Evolutionary conservation across 2,888 invertebrate species (phyloP).

Genomic region (Leuctra nigra): DNA sequence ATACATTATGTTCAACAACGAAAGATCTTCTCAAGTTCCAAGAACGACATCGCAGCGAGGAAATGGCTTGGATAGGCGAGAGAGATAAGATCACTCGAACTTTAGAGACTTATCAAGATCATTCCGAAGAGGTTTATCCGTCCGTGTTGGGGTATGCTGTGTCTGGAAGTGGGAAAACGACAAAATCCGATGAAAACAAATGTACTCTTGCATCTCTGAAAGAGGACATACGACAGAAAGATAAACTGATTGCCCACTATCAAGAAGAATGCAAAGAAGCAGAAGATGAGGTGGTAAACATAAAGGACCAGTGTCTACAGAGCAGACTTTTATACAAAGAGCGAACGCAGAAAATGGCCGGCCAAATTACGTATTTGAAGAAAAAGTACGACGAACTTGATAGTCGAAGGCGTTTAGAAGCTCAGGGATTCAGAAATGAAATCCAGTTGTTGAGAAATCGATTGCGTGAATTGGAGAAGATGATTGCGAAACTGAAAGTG

Average conservation of each 20-base stretch:
- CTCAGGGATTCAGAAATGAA: slow-evolving; percentile 42
- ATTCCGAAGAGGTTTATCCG: slow-evolving; percentile 12
- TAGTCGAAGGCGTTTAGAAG: slow-evolving; percentile 39
- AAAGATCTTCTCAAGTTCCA: slow-evolving; percentile 39
- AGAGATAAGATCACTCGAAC: slow-evolving; percentile 27
- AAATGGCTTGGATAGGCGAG: slow-evolving; percentile 39
- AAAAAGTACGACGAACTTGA: slow-evolving; percentile 40
- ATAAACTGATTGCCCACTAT: slow-evolving; percentile 17
- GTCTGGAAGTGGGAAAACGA: slow-evolving; percentile 11
- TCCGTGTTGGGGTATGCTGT: slow-evolving; percentile 3
- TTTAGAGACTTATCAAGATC: slow-evolving; percentile 17
- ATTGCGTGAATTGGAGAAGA: slow-evolving; percentile 38
- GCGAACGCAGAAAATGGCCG: slow-evolving; percentile 39
- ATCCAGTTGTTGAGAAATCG: slow-evolving; percentile 38
- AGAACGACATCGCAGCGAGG: slow-evolving; percentile 36
- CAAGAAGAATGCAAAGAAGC: slow-evolving; percentile 17
- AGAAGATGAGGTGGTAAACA: slow-evolving; percentile 16
- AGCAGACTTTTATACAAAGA: slow-evolving; percentile 28
- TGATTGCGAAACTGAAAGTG: slow-evolving; percentile 13
- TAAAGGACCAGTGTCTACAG: not conserved
- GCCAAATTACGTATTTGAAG: slow-evolving; percentile 39
- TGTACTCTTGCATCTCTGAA: slow-evolving; percentile 2
- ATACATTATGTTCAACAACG: slow-evolving; percentile 40
- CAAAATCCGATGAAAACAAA: not conserved
- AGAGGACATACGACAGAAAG: slow-evolving; percentile 17